Percentiles rank a stretch among this genome's conserved stretches.
phyloP scores from a whole-genome alignment of 2,797 vertebrate species.

The Astyanax mexicanus region DNA sequence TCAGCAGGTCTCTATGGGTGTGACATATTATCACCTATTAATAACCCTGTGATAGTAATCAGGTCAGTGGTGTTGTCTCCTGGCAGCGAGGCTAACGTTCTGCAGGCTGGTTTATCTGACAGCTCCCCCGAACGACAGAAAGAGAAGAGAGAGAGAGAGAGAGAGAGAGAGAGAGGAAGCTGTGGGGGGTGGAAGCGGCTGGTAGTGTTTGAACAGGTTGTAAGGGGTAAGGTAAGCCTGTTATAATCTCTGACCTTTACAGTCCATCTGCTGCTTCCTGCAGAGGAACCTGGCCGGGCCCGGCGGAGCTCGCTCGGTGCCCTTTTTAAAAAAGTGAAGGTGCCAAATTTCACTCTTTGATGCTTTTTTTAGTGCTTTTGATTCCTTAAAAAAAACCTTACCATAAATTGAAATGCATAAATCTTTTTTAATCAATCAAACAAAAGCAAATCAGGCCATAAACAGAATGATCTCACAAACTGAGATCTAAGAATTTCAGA shows the following conservation, averaged over 20 bases:
- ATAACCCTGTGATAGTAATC: slow-evolving; percentile 48
- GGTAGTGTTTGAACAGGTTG: neutral
- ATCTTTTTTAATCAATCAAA: too few species aligned
- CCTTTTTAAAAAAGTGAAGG: neutral
- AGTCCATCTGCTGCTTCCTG: slow-evolving; percentile 18
- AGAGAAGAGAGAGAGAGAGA: slow-evolving; percentile 30
- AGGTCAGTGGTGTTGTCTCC: slow-evolving; percentile 25
- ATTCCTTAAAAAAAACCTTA: too few species aligned
- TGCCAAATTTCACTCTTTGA: neutral
- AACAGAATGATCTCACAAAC: too few species aligned
- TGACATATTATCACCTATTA: slow-evolving; percentile 43
- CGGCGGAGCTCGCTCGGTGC: neutral
- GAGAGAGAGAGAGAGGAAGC: slow-evolving; percentile 39
- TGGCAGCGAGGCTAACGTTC: slow-evolving; percentile 19
- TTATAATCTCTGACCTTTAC: slow-evolving; percentile 12
- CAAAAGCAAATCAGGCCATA: too few species aligned
- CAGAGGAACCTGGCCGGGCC: neutral
- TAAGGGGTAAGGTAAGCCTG: slow-evolving; percentile 3
- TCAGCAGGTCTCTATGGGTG: neutral
- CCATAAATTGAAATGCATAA: too few species aligned
- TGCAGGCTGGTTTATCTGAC: slow-evolving; percentile 23
- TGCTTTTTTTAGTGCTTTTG: neutral
- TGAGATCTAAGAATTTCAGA: too few species aligned
- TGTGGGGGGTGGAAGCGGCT: neutral
- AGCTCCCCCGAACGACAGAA: slow-evolving; percentile 17